These are phyloP conservation scores for Ciconia stormi DNA, from an alignment of 2,113 vertebrate genomes.

Conservation along the genomic window DNA sequence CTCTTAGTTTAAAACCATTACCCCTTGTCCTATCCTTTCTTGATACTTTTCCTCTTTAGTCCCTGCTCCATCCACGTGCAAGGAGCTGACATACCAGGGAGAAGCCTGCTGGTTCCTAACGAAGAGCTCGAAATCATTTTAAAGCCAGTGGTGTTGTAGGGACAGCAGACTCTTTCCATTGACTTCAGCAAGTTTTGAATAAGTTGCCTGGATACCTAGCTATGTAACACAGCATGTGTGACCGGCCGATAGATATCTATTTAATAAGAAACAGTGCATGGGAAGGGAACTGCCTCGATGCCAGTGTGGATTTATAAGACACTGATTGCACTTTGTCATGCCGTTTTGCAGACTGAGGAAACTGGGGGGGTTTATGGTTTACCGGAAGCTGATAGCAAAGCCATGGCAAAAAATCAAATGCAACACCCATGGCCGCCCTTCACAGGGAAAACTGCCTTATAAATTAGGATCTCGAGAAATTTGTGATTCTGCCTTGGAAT, in stretches of 20 bases:
- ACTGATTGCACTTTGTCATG: neutral
- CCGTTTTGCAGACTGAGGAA: neutral
- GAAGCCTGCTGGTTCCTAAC: neutral
- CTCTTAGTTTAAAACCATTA: neutral
- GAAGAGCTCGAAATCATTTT: neutral
- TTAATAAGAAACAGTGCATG: constrained; percentile 43
- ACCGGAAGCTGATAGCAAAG: neutral
- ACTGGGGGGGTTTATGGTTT: neutral
- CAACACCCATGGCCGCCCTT: constrained; percentile 15
- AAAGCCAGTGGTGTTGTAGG: neutral
- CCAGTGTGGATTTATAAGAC: neutral
- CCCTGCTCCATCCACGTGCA: neutral
- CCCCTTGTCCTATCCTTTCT: neutral
- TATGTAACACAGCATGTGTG: neutral
- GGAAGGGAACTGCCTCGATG: neutral
- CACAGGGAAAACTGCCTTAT: neutral
- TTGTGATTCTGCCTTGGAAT: neutral
- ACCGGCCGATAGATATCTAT: neutral
- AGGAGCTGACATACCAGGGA: neutral
- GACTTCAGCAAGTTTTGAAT: constrained; percentile 7
- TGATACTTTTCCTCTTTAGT: neutral
- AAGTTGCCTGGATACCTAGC: constrained; percentile 49
- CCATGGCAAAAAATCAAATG: neutral
- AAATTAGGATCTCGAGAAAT: neutral
- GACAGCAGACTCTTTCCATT: constrained; percentile 1